A percentile compares a stretch with the other conserved stretches of the same genome.
Evolutionary conservation across 2,888 invertebrate genomes (phyloP).

Genomic region (Trichopria drosophilae): DNA sequence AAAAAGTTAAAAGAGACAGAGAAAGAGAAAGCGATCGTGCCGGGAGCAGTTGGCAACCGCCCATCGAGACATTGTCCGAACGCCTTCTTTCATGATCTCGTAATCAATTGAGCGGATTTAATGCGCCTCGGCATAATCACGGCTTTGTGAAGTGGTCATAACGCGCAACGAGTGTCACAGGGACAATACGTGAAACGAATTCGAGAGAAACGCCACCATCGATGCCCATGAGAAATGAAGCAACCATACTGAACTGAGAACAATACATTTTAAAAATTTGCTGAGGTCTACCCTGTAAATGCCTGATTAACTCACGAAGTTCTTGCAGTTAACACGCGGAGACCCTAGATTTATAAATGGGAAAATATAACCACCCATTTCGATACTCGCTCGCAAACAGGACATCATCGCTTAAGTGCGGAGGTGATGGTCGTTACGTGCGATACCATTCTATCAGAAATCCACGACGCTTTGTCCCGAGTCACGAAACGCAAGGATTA

Average conservation of each 20-base stretch:
- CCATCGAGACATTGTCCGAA: conserved; percentile 54
- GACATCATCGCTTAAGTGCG: conserved; percentile 32
- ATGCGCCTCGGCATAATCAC: conserved; percentile 45
- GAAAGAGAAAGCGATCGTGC: conserved; percentile 33
- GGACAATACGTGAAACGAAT: conserved; percentile 21
- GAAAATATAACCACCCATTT: conserved; percentile 31
- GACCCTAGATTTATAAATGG: no score
- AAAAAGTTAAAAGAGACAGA: not conserved
- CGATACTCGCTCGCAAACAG: conserved; percentile 11
- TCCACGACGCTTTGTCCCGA: conserved; percentile 57
- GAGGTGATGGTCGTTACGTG: conserved; percentile 56
- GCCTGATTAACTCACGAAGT: no score
- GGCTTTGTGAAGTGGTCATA: conserved; percentile 41
- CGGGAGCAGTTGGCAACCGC: conserved; percentile 56
- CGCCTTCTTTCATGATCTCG: conserved; percentile 40
- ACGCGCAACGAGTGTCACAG: conserved; percentile 10
- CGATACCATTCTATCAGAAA: conserved; percentile 57
- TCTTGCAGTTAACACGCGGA: conserved; percentile 23
- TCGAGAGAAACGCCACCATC: not conserved
- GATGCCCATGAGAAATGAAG: no score
- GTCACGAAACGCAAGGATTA: conserved; percentile 58
- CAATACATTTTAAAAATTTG: no score
- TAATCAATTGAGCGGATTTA: conserved; percentile 52
- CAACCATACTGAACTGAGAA: no score
- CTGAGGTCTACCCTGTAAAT: no score